phyloP scores from a whole-genome alignment of 2,113 vertebrate species.

The Danio rerio region GRCz12tu NC_133189.1:33353001-33353500 shows the following conservation, averaged over 20 bases:
- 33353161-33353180: slow-evolving; percentile 48
- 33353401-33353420: not conserved
- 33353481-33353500: not conserved
- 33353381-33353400: not conserved
- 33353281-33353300: slow-evolving; percentile 28
- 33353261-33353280: slow-evolving; percentile 43
- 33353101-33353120: not conserved
- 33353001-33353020: slow-evolving; percentile 73
- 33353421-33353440: slow-evolving; percentile 24
- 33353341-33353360: slow-evolving; percentile 26
- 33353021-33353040: slow-evolving; percentile 61
- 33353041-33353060: slow-evolving; percentile 68
- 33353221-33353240: slow-evolving; percentile 42
- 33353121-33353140: slow-evolving; percentile 13
- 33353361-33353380: slow-evolving; percentile 17
- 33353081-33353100: slow-evolving; percentile 60
- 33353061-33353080: slow-evolving; percentile 72
- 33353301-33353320: slow-evolving; percentile 38
- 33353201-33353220: slow-evolving; percentile 48
- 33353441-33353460: slow-evolving; percentile 11
- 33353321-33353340: slow-evolving; percentile 4
- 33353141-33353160: slow-evolving; percentile 38
- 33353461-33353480: not conserved
- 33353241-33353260: slow-evolving; percentile 49
- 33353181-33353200: slow-evolving; percentile 40